Conservation (phyloP, 2,113 vertebrate species). For the Lota lota region DNA sequence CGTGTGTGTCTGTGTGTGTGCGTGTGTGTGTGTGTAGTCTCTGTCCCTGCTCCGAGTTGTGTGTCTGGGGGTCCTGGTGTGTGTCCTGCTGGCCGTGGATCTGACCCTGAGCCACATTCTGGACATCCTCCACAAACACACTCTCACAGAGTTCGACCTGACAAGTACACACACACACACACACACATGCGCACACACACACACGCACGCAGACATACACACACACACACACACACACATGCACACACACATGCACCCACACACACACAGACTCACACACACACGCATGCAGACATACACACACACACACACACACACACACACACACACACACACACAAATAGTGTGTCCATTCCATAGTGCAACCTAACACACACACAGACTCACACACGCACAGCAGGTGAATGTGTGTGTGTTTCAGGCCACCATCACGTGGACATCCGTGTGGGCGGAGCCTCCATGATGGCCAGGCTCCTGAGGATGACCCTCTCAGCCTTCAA, state of each 20-base stretch:
- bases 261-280: too few species aligned
- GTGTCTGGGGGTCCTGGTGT: conserved; percentile 22
- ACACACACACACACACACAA: too few species aligned
- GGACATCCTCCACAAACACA: conserved; percentile 77
- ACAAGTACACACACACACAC: conserved; percentile 60
- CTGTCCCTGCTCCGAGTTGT: too few species aligned
- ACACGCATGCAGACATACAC: too few species aligned
- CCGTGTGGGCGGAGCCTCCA: conserved; percentile 74
- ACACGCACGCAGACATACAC: too few species aligned
- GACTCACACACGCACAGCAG: too few species aligned
- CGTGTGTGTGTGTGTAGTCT: conserved; percentile 11
- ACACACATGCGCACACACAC: neutral
- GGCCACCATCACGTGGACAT: conserved; percentile 81
- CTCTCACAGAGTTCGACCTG: conserved; percentile 77
- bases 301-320: too few species aligned
- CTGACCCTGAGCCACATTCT: conserved; percentile 73
- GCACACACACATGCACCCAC: too few species aligned
- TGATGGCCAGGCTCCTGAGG: conserved; percentile 81
- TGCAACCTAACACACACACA: too few species aligned
- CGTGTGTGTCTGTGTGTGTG: too few species aligned
- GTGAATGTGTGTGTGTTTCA: conserved; percentile 43
- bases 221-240: too few species aligned
- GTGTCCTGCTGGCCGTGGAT: conserved; percentile 72
- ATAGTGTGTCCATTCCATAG: too few species aligned
- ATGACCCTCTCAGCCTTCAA: conserved; percentile 81